phyloP scores from a whole-genome alignment of 2,888 invertebrate genomes.

The Dolomedes plantarius region DNA sequence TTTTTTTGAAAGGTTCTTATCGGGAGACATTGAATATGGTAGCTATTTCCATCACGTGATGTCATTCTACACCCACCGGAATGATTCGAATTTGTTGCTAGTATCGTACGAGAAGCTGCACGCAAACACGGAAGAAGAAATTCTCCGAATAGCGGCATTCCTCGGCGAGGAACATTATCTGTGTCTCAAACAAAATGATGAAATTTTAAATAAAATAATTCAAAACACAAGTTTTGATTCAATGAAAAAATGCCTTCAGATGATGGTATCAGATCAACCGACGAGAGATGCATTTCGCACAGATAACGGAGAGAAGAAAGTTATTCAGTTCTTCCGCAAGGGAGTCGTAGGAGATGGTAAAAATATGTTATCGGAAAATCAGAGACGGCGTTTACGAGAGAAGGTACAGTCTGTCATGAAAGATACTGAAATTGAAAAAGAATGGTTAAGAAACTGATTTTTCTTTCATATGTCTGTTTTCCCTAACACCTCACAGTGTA shows the following conservation, averaged over 20 bases:
- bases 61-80: constrained; percentile 14
- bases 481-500: too few relatives aligned
- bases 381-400: not conserved
- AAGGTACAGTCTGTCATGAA: constrained; percentile 15
- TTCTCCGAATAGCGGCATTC: constrained; percentile 41
- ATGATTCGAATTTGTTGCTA: constrained; percentile 16
- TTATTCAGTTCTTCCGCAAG: constrained; percentile 28
- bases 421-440: constrained; percentile 3
- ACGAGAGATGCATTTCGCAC: too few relatives aligned
- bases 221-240: constrained; percentile 25
- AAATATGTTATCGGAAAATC: constrained; percentile 1
- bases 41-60: constrained; percentile 31
- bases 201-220: constrained; percentile 9
- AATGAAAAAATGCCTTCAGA: constrained; percentile 23
- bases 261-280: not conserved
- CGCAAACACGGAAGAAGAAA: not conserved
- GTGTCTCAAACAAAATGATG: not conserved
- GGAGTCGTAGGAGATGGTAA: constrained; percentile 35
- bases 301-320: not conserved
- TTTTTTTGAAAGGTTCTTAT: constrained; percentile 15
- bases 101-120: constrained; percentile 39
- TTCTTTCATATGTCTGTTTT: too few relatives aligned
- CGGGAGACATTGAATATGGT: constrained; percentile 23
- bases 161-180: constrained; percentile 26
- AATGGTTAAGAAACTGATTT: too few relatives aligned